These are phyloP conservation scores for Scaptomyza caliginosa DNA, from an alignment of 2,888 invertebrate species.

Conservation along the genomic window DNA sequence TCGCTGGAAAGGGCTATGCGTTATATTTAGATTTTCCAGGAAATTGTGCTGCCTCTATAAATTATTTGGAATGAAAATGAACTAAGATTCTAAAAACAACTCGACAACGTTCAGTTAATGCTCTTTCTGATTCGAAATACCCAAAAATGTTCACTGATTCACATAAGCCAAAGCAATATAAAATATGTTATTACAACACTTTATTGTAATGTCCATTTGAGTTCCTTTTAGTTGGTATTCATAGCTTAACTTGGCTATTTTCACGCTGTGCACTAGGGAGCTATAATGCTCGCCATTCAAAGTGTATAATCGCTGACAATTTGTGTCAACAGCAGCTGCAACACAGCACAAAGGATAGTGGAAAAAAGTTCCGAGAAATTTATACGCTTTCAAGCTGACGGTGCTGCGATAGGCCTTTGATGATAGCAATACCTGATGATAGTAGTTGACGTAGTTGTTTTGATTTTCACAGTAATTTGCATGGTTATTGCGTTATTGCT, in stretches of 20 bases:
- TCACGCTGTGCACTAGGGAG: not conserved
- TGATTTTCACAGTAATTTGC: not conserved
- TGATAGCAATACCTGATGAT: too few relatives aligned
- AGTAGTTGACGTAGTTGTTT: not conserved
- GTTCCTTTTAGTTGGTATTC: not conserved
- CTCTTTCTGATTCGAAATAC: too few relatives aligned
- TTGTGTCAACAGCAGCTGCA: not conserved
- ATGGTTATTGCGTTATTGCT: not conserved
- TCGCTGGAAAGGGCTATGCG: too few relatives aligned
- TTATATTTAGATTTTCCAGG: too few relatives aligned
- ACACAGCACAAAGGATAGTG: not conserved
- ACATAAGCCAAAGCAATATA: too few relatives aligned
- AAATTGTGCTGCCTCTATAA: too few relatives aligned
- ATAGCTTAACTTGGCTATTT: not conserved
- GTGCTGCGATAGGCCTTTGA: not conserved
- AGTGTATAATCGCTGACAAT: not conserved
- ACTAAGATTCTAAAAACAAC: not conserved
- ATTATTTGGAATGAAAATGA: not conserved
- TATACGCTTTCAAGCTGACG: not conserved
- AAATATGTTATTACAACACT: too few relatives aligned
- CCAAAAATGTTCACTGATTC: too few relatives aligned
- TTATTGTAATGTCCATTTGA: too few relatives aligned
- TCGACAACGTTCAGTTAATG: too few relatives aligned
- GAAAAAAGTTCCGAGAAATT: not conserved
- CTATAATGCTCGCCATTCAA: not conserved